A percentile compares a stretch with the other conserved stretches of the same genome.
phyloP scores from a whole-genome alignment of 2,888 invertebrate genomes.

The Caenorhabditis uteleia region DNA sequence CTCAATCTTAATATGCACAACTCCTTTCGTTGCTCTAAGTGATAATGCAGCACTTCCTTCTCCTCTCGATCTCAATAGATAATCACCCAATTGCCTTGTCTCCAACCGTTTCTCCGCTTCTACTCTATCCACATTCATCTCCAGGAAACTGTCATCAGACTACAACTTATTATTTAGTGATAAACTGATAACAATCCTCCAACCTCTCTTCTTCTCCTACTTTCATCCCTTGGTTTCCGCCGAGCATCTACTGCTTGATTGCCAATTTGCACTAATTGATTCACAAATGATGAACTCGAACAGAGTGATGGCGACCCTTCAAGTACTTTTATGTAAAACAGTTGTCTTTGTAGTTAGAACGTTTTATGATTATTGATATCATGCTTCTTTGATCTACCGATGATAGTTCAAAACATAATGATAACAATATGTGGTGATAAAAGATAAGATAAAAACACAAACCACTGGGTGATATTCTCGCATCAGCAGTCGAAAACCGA shows the following conservation, averaged over 20 bases:
- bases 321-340: neutral
- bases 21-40: conserved; percentile 43
- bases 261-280: conserved; percentile 46
- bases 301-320: conserved; percentile 40
- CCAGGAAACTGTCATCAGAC: conserved; percentile 38
- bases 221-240: conserved; percentile 27
- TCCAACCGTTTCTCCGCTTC: conserved; percentile 63
- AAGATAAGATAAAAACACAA: no score
- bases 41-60: conserved; percentile 63
- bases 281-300: conserved; percentile 41
- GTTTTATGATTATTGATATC: no score
- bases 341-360: no score
- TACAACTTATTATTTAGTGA: conserved; percentile 1
- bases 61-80: conserved; percentile 48
- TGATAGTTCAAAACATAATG: no score
- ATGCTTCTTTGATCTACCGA: no score
- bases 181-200: neutral
- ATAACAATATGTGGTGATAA: no score
- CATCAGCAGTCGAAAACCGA: conserved; percentile 11
- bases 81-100: conserved; percentile 55
- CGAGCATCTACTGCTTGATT: conserved; percentile 43
- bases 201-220: conserved; percentile 13
- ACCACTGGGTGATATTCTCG: neutral
- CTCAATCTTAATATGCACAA: conserved; percentile 67
- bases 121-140: conserved; percentile 56